These are phyloP conservation scores for Aleiodes testaceus DNA, from an alignment of 2,888 invertebrate genomes.

Conservation along the genomic window DNA sequence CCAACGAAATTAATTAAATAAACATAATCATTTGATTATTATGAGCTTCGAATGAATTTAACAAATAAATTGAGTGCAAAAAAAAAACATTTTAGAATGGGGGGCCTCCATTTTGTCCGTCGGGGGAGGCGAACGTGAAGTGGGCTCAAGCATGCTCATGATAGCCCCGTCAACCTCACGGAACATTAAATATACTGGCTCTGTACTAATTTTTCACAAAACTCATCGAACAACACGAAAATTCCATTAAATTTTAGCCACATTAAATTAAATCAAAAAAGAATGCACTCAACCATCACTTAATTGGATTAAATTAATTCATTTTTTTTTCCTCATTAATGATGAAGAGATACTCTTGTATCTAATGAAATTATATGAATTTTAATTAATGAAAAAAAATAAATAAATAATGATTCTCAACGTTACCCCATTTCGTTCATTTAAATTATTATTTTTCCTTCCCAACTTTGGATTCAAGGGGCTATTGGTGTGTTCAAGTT, in stretches of 20 bases:
- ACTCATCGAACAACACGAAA: background rate
- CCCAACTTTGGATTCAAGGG: slow-evolving; percentile 63
- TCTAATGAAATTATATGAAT: too few species aligned
- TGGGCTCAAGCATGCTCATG: slow-evolving; percentile 70
- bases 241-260: background rate
- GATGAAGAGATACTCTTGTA: too few species aligned
- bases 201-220: slow-evolving; percentile 18
- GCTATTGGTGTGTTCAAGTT: slow-evolving; percentile 42
- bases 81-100: slow-evolving; percentile 58
- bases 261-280: slow-evolving; percentile 1
- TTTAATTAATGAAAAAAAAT: too few species aligned
- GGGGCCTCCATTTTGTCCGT: slow-evolving; percentile 74
- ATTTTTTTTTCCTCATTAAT: too few species aligned
- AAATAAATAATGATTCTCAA: slow-evolving; percentile 58
- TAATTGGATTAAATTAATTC: background rate
- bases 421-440: slow-evolving; percentile 71
- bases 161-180: slow-evolving; percentile 66
- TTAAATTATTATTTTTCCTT: slow-evolving; percentile 9
- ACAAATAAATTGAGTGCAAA: background rate
- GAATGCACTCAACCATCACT: background rate
- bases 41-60: background rate
- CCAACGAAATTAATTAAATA: background rate
- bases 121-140: slow-evolving; percentile 73
- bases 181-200: slow-evolving; percentile 47
- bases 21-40: background rate